Evolutionary conservation across 2,113 vertebrate species (phyloP).

Genomic region (Nymphicus hollandicus): DNA sequence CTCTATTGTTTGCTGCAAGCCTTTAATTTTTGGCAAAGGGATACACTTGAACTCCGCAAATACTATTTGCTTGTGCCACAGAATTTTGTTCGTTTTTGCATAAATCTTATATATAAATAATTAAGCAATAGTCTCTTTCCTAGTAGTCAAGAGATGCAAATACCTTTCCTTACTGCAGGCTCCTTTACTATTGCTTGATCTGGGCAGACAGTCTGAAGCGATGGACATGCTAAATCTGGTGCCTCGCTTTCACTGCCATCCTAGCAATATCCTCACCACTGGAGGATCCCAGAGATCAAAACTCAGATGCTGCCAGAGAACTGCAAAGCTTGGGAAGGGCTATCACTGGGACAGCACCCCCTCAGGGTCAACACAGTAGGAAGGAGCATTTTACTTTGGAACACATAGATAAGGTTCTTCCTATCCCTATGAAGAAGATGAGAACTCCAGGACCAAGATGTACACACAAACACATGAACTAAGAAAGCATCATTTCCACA

Average conservation of each 20-base stretch:
- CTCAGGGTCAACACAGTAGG: neutral
- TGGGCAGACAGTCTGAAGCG: neutral
- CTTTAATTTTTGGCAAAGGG: neutral
- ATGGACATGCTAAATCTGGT: accelerated
- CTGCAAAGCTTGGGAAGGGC: neutral
- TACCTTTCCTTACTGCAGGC: neutral
- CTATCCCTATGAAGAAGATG: neutral
- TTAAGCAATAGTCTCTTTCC: neutral
- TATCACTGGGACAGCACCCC: accelerated
- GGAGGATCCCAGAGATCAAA: neutral
- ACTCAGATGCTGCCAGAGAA: neutral
- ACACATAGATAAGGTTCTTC: accelerated
- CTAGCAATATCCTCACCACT: neutral
- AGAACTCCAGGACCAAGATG: neutral
- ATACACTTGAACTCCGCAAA: neutral
- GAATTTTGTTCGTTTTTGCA: neutral
- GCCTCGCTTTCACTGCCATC: neutral
- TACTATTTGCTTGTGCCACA: neutral
- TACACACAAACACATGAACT: neutral
- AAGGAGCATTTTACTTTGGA: neutral
- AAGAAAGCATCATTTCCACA: neutral
- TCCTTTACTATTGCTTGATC: neutral
- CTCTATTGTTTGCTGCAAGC: neutral
- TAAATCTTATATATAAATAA: neutral
- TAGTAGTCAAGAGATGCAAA: neutral